A percentile compares a stretch with the other conserved stretches of the same genome.
These are phyloP conservation scores for Artibeus lituratus DNA, from an alignment of 2,797 vertebrate species.

Conservation along the genomic window DNA sequence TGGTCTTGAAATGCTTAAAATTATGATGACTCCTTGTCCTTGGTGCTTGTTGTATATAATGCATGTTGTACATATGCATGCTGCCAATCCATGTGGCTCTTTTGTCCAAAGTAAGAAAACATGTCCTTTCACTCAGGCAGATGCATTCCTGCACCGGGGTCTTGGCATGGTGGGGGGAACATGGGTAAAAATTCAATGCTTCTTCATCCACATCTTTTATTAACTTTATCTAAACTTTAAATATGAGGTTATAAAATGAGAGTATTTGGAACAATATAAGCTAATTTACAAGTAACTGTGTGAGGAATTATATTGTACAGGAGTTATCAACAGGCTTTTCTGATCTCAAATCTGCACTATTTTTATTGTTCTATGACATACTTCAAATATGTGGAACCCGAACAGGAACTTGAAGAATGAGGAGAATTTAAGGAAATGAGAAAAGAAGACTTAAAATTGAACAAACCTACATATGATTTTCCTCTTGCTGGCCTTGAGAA, in stretches of 20 bases:
- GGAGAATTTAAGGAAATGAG: background rate
- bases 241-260: background rate
- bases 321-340: background rate
- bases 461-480: background rate
- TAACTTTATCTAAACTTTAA: conserved; percentile 1
- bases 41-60: background rate
- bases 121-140: background rate
- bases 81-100: background rate
- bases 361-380: background rate
- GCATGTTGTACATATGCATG: too few relatives aligned
- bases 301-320: background rate
- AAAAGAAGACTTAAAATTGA: background rate
- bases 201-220: background rate
- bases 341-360: background rate
- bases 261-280: background rate
- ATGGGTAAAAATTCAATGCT: background rate
- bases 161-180: background rate
- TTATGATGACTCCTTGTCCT: too few relatives aligned
- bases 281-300: background rate
- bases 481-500: background rate
- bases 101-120: background rate
- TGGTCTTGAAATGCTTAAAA: background rate
- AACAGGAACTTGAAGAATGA: background rate
- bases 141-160: background rate
- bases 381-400: background rate